A percentile compares a stretch with the other conserved stretches of the same genome.
These are phyloP conservation scores for Stomorhina lunata DNA, from an alignment of 2,888 invertebrate species.

Conservation along the genomic window DNA sequence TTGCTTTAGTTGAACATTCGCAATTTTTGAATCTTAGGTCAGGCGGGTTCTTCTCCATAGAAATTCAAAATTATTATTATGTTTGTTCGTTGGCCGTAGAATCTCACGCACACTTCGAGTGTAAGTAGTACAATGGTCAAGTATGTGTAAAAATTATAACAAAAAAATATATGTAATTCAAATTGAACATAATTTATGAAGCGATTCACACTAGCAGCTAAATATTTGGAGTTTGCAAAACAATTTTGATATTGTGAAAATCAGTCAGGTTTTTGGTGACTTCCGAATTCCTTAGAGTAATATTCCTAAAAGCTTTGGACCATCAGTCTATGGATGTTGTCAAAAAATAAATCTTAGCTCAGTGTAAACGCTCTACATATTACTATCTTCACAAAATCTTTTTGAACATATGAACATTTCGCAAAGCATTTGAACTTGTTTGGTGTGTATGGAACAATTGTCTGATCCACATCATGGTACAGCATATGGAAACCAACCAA, in stretches of 20 bases:
- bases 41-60: too few species aligned
- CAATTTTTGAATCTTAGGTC: too few species aligned
- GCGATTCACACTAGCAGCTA: conserved; percentile 32
- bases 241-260: too few species aligned
- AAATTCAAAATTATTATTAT: conserved; percentile 32
- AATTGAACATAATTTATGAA: conserved; percentile 15
- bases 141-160: conserved; percentile 18
- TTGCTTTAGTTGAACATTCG: too few species aligned
- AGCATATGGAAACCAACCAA: neutral
- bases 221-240: neutral
- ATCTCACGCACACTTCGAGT: conserved; percentile 22
- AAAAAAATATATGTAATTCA: conserved; percentile 26
- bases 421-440: neutral
- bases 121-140: conserved; percentile 42
- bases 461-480: neutral
- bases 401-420: neutral
- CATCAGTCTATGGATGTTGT: too few species aligned
- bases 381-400: neutral
- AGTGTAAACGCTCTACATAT: neutral
- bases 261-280: too few species aligned
- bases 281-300: too few species aligned
- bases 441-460: neutral
- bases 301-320: too few species aligned
- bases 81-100: neutral
- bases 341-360: too few species aligned